Conservation (phyloP, 2,113 vertebrate genomes). For the Plotosus lineatus region DNA sequence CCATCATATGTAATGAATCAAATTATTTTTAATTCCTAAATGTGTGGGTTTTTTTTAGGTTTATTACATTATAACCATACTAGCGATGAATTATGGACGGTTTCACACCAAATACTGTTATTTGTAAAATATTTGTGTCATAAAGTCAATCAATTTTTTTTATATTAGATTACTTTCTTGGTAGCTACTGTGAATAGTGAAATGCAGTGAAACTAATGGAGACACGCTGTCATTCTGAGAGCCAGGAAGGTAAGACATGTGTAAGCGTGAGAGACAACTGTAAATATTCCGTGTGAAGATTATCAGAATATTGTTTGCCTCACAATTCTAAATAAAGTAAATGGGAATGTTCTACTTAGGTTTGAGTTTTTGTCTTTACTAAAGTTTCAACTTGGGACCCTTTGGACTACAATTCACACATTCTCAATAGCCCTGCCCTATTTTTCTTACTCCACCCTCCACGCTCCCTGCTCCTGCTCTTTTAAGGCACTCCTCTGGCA, state of each 20-base stretch:
- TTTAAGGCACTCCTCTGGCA: conserved; percentile 50
- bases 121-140: neutral
- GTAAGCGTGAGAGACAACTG: neutral
- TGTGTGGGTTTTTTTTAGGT: neutral
- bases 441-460: conserved; percentile 47
- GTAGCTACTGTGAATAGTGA: neutral
- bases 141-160: neutral
- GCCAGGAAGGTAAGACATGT: neutral
- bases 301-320: conserved; percentile 4
- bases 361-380: conserved; percentile 1
- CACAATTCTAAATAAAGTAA: neutral
- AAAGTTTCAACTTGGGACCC: conserved; percentile 46
- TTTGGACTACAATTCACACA: conserved; percentile 67
- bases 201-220: neutral
- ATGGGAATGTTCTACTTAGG: neutral
- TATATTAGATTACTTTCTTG: neutral
- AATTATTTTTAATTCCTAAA: neutral
- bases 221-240: neutral
- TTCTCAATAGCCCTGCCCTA: conserved; percentile 55
- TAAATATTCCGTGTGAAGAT: neutral
- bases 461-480: conserved; percentile 43
- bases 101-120: neutral
- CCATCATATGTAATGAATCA: neutral
- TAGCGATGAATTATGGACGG: neutral
- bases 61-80: neutral